Base-by-base conservation (phyloP, 1,140 invertebrate genomes). In the Micrasema minimum region DNA sequence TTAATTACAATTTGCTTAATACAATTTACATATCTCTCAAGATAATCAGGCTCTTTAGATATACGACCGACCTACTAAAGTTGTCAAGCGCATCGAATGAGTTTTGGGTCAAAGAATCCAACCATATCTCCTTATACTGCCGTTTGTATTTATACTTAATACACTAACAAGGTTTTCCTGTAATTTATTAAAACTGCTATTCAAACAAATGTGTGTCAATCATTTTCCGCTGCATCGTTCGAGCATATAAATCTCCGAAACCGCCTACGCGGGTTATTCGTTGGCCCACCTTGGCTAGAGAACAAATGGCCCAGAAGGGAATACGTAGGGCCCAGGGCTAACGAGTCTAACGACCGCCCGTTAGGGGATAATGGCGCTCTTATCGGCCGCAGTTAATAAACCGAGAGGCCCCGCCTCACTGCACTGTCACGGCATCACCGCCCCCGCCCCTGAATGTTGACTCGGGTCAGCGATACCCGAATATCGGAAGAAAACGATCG, bases 341-440 rank as follows among this genome's bases (percentile, higher is more conserved):
- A 50, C 41, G 50, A 38, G 62, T 57, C 69, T 71, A 74, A 74
- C 72, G 72, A 74, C 72, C 72, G 38, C 41, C 69, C 72, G 71
- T 74, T 74, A 74, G 55, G 38, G 59, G 69, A 70, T 74, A 74
- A 74, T 74, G 72, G 72, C 69, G 38, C 64, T 69, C 72, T 74
- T 74, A 74, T 74, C 72, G 72, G 69, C 72, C 72, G 66, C 72
- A 74, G 72, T 74, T 74, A 74, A 74, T 74, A 74, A 74, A 71
- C 72, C 62, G 22, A 64, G 45, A 16, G 26, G 48, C n/a, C 41
- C 18, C 20, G 57, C 57, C 53, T 22, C 14, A 38, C 62, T 50
- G 62, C 62, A 46, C 43, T 31, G 23, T 7, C 16, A 20, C 12
- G 22, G 43, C n/a, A 14, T 45, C 43, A 45, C 18, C 43, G 43